These are phyloP conservation scores for Megaceryle torquata DNA, from an alignment of 2,113 vertebrate genomes.

Conservation along the genomic window DNA sequence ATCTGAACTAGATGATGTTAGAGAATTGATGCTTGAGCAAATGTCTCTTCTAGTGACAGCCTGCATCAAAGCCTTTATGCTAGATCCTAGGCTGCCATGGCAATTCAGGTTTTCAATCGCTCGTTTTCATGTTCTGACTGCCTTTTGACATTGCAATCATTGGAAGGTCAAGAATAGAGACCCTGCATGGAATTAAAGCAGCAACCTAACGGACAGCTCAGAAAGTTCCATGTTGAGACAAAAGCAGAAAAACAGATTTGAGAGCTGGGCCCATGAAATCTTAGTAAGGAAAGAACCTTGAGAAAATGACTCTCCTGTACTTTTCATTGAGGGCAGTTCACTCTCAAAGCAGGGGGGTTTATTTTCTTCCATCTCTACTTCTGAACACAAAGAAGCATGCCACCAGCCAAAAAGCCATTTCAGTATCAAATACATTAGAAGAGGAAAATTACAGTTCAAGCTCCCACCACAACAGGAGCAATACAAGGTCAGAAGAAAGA, in stretches of 20 bases:
- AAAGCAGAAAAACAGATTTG: background rate
- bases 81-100: background rate
- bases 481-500: background rate
- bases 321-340: too few species aligned
- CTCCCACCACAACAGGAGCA: background rate
- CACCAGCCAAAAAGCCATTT: background rate
- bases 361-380: background rate
- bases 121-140: background rate
- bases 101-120: background rate
- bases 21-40: background rate
- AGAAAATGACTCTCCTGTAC: background rate
- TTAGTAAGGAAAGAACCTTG: background rate
- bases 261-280: background rate
- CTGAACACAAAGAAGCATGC: background rate
- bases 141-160: constrained; percentile 17
- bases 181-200: constrained; percentile 1
- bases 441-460: background rate
- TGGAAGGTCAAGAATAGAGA: constrained; percentile 16
- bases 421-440: background rate
- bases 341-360: background rate
- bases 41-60: background rate
- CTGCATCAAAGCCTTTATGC: background rate
- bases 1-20: background rate
- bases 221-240: background rate
- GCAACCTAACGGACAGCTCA: background rate